Conservation (phyloP, 2,113 vertebrate genomes). For the Oceanodroma tethys region DNA sequence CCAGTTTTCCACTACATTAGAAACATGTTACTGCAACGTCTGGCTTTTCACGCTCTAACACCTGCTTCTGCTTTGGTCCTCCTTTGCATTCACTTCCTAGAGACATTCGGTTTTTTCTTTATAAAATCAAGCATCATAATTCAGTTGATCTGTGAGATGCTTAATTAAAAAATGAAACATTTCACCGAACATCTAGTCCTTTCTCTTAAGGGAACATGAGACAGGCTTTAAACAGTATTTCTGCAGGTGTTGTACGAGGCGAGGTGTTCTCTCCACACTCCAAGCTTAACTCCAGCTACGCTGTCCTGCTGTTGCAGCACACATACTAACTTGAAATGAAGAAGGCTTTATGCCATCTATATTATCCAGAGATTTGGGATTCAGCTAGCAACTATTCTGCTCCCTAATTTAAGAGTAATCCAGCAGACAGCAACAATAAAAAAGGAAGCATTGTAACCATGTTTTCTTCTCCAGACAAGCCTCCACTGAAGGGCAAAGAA, state of each 20-base stretch:
- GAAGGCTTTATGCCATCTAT: neutral
- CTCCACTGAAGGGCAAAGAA: neutral
- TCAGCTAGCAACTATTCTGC: neutral
- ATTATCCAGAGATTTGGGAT: neutral
- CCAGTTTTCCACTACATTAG: neutral
- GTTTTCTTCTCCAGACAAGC: neutral
- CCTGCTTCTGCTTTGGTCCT: neutral
- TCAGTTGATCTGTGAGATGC: neutral
- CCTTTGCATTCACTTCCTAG: neutral
- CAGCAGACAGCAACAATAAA: neutral
- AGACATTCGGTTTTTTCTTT: rapidly evolving
- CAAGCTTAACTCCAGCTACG: neutral
- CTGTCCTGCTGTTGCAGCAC: neutral
- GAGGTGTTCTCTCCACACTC: neutral
- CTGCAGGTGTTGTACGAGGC: neutral
- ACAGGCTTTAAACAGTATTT: neutral
- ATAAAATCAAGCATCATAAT: neutral
- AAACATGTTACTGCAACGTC: neutral
- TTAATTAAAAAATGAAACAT: neutral
- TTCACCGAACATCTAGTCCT: neutral
- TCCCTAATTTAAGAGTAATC: neutral
- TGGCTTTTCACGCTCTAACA: neutral
- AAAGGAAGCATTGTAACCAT: neutral
- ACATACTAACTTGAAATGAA: neutral
- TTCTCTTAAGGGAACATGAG: neutral